Conservation (phyloP, 2,113 vertebrate genomes). For the Apus apus region DNA sequence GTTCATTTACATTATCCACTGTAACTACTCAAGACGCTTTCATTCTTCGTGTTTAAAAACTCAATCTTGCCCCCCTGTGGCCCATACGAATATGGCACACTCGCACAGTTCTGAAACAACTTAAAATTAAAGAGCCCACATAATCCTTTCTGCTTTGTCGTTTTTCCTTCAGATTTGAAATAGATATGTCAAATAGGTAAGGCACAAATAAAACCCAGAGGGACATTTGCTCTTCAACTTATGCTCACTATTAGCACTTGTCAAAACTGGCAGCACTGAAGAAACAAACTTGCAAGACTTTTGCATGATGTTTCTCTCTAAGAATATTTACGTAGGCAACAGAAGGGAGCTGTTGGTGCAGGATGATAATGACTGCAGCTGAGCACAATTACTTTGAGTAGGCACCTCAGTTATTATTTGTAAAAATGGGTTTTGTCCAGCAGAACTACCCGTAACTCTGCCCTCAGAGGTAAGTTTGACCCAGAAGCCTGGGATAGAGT, state of each 20-base stretch:
- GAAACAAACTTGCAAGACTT: background rate
- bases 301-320: background rate
- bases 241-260: background rate
- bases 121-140: accelerated
- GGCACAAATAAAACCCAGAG: background rate
- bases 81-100: background rate
- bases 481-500: background rate
- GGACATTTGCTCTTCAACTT: background rate
- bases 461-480: background rate
- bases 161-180: background rate
- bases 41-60: background rate
- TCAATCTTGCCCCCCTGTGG: background rate
- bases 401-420: background rate
- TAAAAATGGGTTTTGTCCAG: background rate
- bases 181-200: background rate
- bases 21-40: background rate
- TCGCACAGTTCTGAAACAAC: background rate
- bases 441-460: background rate
- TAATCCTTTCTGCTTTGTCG: background rate
- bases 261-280: background rate
- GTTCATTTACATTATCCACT: background rate
- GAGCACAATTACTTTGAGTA: background rate
- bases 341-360: background rate
- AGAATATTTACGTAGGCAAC: background rate
- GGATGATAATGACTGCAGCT: background rate